Evolutionary conservation across 1,140 invertebrate genomes (phyloP), one percentile per base, ranked within the genome.

Genomic region (Agrilus planipennis): DNA sequence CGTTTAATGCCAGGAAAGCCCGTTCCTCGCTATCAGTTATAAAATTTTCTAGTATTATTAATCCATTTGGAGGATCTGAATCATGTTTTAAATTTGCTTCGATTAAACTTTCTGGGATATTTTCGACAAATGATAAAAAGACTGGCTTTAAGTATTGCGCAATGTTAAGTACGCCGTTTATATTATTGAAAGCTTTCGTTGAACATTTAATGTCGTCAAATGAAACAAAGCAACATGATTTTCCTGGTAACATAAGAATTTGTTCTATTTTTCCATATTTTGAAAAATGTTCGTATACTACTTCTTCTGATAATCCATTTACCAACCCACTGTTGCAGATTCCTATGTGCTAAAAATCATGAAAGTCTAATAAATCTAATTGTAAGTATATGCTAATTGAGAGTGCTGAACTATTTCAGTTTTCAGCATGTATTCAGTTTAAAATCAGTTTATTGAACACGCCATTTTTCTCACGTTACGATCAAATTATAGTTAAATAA

Each of bases 291-390:
- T 67, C 49, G 5, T 76, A 53, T 1, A 89, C 49, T 18, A 64
- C 61, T 57, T 80, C 75, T 52, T 76, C 68, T 9, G 71, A 65
- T 15, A 84, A 62, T 34, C 79, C 80, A 58, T 77, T 84, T 7
- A 73, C 75, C 19, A 88, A 62, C 15, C 86, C 86, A 11, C 74
- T 77, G 68, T 89, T 89, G 45, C 77, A 78, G 12, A 86, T 67
- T 46, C 75, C 58, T 16, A 66, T 47, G 52, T 59, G 49, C 57
- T 62, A 41, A 50, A 58, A 50, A 15, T 15, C 35, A 50, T 39
- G 16, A 20, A 9, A 32, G 14, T 15, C 30, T 11, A 7, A 11
- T 27, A 7, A 38, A 25, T 7, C 23, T 6, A 25, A 25, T n/a
- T 25, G 23, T 25, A 6, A 25, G n/a, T n/a, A n/a, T n/a, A n/a